phyloP scores from a whole-genome alignment of 2,888 invertebrate species.

The Frankliniella intonsa region DNA sequence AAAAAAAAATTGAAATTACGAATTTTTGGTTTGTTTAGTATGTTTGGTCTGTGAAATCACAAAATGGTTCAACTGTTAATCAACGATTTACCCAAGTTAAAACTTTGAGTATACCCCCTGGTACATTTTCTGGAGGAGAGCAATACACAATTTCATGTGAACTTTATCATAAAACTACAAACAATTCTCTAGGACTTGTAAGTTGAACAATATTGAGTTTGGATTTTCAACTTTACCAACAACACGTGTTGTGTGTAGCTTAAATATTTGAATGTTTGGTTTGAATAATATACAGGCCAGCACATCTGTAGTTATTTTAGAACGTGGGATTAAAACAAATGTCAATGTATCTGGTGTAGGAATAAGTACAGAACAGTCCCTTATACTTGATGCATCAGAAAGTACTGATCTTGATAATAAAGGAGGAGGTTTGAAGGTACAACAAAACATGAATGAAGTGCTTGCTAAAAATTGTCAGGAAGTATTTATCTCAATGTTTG shows the following conservation, averaged over 20 bases:
- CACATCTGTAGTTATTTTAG: not conserved
- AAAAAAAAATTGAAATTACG: too few relatives aligned
- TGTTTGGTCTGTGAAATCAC: not conserved
- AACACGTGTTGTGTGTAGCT: not conserved
- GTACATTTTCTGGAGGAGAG: conserved; percentile 2
- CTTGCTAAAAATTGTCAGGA: not conserved
- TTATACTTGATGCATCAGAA: not conserved
- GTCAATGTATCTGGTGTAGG: not conserved
- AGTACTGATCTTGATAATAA: not conserved
- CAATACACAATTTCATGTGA: not conserved
- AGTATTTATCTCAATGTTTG: not conserved
- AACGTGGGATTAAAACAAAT: not conserved
- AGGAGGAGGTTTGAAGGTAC: not conserved
- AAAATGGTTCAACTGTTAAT: not conserved
- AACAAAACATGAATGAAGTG: not conserved
- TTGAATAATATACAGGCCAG: not conserved
- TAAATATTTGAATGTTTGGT: not conserved
- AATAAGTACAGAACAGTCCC: not conserved
- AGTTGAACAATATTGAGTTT: not conserved
- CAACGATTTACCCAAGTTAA: not conserved
- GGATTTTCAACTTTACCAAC: not conserved
- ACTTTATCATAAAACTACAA: not conserved
- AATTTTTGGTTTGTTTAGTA: not conserved
- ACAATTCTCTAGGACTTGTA: not conserved
- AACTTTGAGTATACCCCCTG: not conserved